Conservation (phyloP, 2,888 invertebrate genomes). For the Unio delphinus region DNA sequence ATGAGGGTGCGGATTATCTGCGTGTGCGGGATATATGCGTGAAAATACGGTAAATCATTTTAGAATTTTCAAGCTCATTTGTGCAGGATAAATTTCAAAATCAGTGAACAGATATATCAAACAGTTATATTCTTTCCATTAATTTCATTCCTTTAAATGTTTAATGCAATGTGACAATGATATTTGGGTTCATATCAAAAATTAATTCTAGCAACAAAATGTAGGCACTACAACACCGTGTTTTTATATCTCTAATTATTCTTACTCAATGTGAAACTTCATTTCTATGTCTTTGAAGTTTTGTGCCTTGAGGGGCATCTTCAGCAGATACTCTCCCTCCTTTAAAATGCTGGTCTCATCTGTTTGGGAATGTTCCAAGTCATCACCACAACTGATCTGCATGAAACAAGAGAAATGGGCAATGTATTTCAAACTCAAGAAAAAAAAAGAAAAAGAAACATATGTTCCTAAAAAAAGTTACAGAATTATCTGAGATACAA, state of each 20-base stretch:
- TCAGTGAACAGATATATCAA: no score
- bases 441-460: neutral
- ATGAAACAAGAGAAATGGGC: neutral
- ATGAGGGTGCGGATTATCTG: no score
- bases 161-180: no score
- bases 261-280: slow-evolving; percentile 32
- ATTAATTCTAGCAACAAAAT: neutral
- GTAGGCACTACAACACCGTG: no score
- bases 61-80: no score
- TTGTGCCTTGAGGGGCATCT: slow-evolving; percentile 23
- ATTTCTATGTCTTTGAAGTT: slow-evolving; percentile 28
- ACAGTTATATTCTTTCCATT: no score
- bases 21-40: no score
- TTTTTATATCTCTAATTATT: neutral
- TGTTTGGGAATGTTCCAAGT: slow-evolving; percentile 3
- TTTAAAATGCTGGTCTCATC: slow-evolving; percentile 31
- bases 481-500: no score
- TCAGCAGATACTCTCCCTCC: slow-evolving; percentile 39
- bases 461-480: slow-evolving; percentile 47
- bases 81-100: no score
- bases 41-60: no score
- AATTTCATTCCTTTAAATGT: no score
- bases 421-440: slow-evolving; percentile 24
- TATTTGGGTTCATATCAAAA: neutral
- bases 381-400: slow-evolving; percentile 8